Base-by-base conservation (phyloP, 2,113 vertebrate genomes). In the Catagonus wagneri region DNA sequence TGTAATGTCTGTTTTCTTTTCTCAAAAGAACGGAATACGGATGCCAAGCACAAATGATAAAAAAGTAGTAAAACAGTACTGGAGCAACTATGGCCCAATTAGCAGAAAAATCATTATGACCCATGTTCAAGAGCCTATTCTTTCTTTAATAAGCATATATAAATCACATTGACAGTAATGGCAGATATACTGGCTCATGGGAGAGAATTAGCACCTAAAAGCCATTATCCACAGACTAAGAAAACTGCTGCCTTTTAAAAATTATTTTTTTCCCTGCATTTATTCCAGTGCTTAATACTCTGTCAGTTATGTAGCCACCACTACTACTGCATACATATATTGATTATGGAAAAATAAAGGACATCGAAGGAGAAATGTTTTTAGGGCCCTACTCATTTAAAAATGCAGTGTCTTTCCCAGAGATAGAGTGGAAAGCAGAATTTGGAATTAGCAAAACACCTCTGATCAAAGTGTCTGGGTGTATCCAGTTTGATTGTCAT, bases 31-130 rank as follows among this genome's bases (percentile, higher is more conserved):
- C 5, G 11, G 13, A 86, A 27, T 52, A 54, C 56, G 11, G 34
- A 75, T 93, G 60, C 56, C 83, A 7, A 89, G 8, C n/a, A 79
- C 92, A 92, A 93, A 92, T 93, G 89, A 93, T 71, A 34, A 89
- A 94, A 66, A 92, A n/a, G 36, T 54, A 65, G 56, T 85, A 81
- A 96, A 90, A 80, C 11, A 86, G 8, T 69, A 27, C 16, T 32
- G 75, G 84, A 76, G 23, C 14, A 79, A 32, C 32, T 7, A n/a
- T 56, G 68, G 61, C n/a, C 56, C 52, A 75, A 36, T 92, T 79
- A 93, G 0, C 83, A 90, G 66, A 65, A 79, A 84, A 50, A 74
- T 89, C 23, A 85, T 93, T 63, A 85, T 54, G 22, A 15, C 27
- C 44, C 25, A 66, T 23, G 68, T 56, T 92, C 78, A 69, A 94